phyloP scores from a whole-genome alignment of 2,888 invertebrate species.

The Ceramica pisi region DNA sequence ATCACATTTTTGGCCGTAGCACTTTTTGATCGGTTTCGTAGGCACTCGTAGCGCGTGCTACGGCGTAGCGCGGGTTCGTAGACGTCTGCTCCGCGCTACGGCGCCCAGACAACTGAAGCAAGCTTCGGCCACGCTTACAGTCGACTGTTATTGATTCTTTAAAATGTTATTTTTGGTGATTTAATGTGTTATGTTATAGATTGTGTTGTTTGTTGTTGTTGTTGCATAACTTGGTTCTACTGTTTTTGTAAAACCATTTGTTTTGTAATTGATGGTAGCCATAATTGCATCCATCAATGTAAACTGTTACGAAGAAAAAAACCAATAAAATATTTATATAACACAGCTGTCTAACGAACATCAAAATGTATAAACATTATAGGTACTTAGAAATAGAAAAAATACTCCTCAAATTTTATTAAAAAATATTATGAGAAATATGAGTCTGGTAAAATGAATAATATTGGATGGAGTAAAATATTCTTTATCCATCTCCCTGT shows the following conservation, averaged over 20 bases:
- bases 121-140: conserved; percentile 76
- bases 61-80: conserved; percentile 70
- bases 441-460: conserved; percentile 21
- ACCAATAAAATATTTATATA: neutral
- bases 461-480: conserved; percentile 42
- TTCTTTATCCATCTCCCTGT: conserved; percentile 48
- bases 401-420: neutral
- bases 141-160: conserved; percentile 89
- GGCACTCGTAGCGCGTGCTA: conserved; percentile 70
- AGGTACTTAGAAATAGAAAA: neutral
- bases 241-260: conserved; percentile 2
- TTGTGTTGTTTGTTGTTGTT: conserved; percentile 39
- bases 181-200: conserved; percentile 78
- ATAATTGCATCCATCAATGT: neutral
- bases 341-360: too few species aligned
- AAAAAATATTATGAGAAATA: conserved; percentile 2
- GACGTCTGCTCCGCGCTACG: conserved; percentile 79
- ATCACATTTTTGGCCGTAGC: conserved; percentile 78
- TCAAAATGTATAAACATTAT: neutral
- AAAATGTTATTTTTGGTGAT: conserved; percentile 89
- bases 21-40: conserved; percentile 73
- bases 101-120: conserved; percentile 86
- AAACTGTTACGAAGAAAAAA: too few species aligned
- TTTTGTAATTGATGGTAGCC: neutral
- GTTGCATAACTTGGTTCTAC: conserved; percentile 11